phyloP scores from a whole-genome alignment of 23 tunicate genomes.

The Trididemnum nubilum region DNA sequence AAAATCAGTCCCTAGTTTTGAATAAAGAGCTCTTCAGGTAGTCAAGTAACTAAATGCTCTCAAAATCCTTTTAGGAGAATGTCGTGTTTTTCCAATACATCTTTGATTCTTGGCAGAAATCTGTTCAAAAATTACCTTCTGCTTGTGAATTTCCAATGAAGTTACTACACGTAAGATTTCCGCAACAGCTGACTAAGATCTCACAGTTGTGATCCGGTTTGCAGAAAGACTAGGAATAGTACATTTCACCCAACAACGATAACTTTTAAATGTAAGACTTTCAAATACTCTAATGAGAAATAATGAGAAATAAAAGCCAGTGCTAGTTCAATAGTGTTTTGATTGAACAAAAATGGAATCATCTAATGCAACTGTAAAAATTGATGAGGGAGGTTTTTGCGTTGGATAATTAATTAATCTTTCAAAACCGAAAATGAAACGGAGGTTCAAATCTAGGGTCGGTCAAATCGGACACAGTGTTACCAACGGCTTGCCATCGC shows the following conservation, averaged over 20 bases:
- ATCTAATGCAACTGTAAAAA: too few species aligned
- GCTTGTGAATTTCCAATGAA: neutral
- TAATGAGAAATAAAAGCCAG: neutral
- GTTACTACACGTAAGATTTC: neutral
- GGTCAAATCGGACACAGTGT: too few species aligned
- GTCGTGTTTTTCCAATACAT: neutral
- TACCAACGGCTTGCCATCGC: too few species aligned
- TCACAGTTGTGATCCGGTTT: neutral
- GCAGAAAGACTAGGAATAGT: neutral
- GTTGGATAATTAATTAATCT: too few species aligned
- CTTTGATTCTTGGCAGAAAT: neutral
- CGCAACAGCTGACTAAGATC: neutral
- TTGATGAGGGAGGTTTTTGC: too few species aligned
- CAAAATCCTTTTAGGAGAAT: neutral
- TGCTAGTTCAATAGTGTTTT: neutral
- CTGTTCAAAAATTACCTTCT: neutral
- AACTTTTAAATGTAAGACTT: neutral
- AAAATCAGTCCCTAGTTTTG: neutral
- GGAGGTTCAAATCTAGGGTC: too few species aligned
- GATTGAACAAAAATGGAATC: neutral
- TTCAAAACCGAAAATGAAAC: too few species aligned
- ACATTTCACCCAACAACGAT: neutral
- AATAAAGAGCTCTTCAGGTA: constrained; percentile 6
- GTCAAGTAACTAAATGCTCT: constrained; percentile 2
- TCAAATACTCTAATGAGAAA: constrained; percentile 7